Conservation (phyloP, 2,888 invertebrate species). For the Malthinus seriepunctatus region DNA sequence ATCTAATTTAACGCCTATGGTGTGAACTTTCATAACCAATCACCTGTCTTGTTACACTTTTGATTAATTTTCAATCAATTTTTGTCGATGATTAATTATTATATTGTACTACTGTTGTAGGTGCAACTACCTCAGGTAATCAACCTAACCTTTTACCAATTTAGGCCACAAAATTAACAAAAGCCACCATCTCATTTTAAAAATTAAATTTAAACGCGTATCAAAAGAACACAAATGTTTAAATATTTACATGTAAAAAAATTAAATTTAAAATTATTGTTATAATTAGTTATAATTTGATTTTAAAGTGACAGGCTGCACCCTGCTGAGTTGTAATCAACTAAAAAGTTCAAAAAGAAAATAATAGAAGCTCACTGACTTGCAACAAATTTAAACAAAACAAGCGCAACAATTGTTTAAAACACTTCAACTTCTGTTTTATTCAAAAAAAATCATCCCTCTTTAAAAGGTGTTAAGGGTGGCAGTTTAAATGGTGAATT, state of each 20-base stretch:
- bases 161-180: slow-evolving; percentile 9
- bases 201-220: neutral
- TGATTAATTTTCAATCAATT: slow-evolving; percentile 58
- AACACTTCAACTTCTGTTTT: no score
- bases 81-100: slow-evolving; percentile 54
- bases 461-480: no score
- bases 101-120: slow-evolving; percentile 40
- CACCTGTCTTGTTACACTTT: slow-evolving; percentile 57
- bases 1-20: slow-evolving; percentile 55
- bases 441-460: no score
- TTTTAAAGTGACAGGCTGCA: slow-evolving; percentile 50
- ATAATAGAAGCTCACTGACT: slow-evolving; percentile 55
- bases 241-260: neutral
- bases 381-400: slow-evolving; percentile 53
- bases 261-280: slow-evolving; percentile 39
- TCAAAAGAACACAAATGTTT: neutral
- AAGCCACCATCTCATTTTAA: slow-evolving; percentile 14
- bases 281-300: slow-evolving; percentile 54
- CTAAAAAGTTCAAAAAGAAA: slow-evolving; percentile 39
- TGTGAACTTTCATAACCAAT: slow-evolving; percentile 55
- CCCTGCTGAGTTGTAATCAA: slow-evolving; percentile 55
- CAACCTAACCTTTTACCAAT: slow-evolving; percentile 28
- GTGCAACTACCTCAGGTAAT: slow-evolving; percentile 37
- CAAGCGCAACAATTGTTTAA: no score
- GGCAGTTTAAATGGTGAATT: no score